phyloP scores from a whole-genome alignment of 1,140 invertebrate species.

The Amyelois transitella region DNA sequence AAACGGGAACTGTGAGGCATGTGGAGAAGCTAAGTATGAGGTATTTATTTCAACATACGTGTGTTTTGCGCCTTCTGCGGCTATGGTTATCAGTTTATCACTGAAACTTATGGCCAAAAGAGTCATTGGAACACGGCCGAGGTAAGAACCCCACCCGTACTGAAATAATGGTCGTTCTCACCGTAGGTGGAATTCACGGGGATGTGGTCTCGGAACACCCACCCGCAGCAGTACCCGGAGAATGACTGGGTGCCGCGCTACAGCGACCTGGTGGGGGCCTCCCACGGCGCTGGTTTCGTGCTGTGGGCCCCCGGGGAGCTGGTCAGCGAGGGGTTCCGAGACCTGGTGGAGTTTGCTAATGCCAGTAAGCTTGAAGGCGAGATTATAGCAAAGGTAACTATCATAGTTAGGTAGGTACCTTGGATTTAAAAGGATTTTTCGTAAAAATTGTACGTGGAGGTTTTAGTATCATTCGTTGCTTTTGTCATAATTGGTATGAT shows the following conservation, averaged over 20 bases:
- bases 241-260: constrained; percentile 53
- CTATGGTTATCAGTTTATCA: too few species aligned
- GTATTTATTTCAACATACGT: constrained; percentile 15
- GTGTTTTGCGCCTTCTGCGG: too few species aligned
- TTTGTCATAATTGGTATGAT: too few species aligned
- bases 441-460: too few species aligned
- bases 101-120: too few species aligned
- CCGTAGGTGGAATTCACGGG: constrained; percentile 53
- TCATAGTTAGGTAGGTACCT: constrained; percentile 1
- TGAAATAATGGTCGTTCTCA: neutral
- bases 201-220: constrained; percentile 60
- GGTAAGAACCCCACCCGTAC: neutral
- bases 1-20: constrained; percentile 50
- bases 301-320: constrained; percentile 47
- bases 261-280: constrained; percentile 54
- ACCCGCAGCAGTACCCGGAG: constrained; percentile 51
- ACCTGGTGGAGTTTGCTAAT: constrained; percentile 53
- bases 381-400: constrained; percentile 46
- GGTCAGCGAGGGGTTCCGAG: constrained; percentile 40
- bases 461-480: too few species aligned
- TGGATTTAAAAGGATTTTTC: too few species aligned
- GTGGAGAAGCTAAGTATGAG: constrained; percentile 65
- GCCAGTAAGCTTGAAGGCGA: constrained; percentile 49
- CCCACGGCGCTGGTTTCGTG: constrained; percentile 38
- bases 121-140: neutral